Evolutionary conservation across 2,797 vertebrate species (phyloP).

Genomic region (Amblyopsis hoosieri): DNA sequence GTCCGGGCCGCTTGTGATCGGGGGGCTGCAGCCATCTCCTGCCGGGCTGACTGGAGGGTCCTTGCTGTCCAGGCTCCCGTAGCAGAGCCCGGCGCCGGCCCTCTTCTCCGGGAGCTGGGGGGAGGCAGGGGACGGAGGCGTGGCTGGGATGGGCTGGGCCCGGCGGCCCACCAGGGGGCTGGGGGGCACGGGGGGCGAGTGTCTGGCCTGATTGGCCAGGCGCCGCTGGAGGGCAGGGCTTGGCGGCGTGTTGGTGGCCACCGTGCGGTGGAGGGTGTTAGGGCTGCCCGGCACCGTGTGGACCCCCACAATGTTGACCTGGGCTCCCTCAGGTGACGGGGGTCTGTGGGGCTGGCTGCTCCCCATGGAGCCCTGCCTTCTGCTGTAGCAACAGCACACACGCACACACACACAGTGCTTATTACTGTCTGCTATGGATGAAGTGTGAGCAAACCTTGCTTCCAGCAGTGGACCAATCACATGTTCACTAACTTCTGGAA

Average conservation of each 20-base stretch:
- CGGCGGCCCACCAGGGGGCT: slow-evolving; percentile 86
- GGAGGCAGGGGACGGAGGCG: slow-evolving; percentile 85
- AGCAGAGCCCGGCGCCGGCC: slow-evolving; percentile 84
- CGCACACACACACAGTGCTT: too few relatives aligned
- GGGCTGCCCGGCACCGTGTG: slow-evolving; percentile 85
- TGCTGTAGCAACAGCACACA: too few relatives aligned
- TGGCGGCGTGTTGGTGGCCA: slow-evolving; percentile 93
- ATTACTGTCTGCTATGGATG: too few relatives aligned
- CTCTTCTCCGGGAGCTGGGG: slow-evolving; percentile 89
- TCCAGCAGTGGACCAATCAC: too few relatives aligned
- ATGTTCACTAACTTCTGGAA: too few relatives aligned
- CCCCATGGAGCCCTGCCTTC: too few relatives aligned
- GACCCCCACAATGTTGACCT: slow-evolving; percentile 78
- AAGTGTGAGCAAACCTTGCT: too few relatives aligned
- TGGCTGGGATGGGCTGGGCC: slow-evolving; percentile 79
- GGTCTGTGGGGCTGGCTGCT: slow-evolving; percentile 68
- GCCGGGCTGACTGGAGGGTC: slow-evolving; percentile 68
- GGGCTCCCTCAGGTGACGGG: slow-evolving; percentile 76
- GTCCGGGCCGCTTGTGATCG: slow-evolving; percentile 82
- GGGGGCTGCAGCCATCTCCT: slow-evolving; percentile 76
- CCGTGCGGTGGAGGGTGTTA: slow-evolving; percentile 89
- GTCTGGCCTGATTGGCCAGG: slow-evolving; percentile 73
- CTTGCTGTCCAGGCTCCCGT: slow-evolving; percentile 83
- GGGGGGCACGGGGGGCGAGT: slow-evolving; percentile 54
- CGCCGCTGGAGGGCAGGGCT: slow-evolving; percentile 89